Evolutionary conservation across 1,140 invertebrate genomes (phyloP).

Genomic region (Leguminivora glycinivorella): DNA sequence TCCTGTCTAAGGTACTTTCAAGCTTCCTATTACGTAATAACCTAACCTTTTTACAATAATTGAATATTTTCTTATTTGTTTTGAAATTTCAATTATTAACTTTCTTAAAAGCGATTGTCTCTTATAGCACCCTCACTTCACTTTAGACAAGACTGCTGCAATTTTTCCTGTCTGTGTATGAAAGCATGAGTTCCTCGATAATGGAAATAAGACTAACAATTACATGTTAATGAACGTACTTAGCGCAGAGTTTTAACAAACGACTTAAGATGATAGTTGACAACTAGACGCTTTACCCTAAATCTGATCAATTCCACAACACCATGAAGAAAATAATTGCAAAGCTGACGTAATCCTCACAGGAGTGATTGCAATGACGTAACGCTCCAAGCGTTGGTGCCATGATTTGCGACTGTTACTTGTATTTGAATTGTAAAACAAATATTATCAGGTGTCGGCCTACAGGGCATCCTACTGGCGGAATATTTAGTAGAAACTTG

Average conservation of each 20-base stretch:
- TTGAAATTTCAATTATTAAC: too few species aligned
- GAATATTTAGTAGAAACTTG: constrained; percentile 20
- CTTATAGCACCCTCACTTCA: too few species aligned
- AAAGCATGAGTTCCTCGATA: too few species aligned
- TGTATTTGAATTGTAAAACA: constrained; percentile 19
- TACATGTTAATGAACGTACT: too few species aligned
- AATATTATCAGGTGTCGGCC: constrained; percentile 16
- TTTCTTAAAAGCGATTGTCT: too few species aligned
- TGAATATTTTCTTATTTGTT: too few species aligned
- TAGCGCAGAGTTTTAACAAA: too few species aligned
- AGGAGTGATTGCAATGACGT: constrained; percentile 4
- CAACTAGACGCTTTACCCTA: constrained; percentile 5
- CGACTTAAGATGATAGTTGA: neutral
- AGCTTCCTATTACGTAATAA: neutral
- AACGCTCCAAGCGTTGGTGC: constrained; percentile 1
- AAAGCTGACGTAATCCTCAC: constrained; percentile 12
- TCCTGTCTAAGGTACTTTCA: constrained; percentile 17
- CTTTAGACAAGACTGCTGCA: too few species aligned
- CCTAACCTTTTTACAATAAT: too few species aligned
- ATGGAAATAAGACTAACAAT: too few species aligned
- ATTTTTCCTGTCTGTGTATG: too few species aligned
- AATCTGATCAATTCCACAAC: constrained; percentile 12
- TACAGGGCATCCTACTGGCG: neutral
- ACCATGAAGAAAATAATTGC: constrained; percentile 24
- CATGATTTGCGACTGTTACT: constrained; percentile 8